Percentiles rank a stretch among this genome's conserved stretches.
These are phyloP conservation scores for Pseudococcus longispinus DNA, from an alignment of 2,888 invertebrate species.

Conservation along the genomic window DNA sequence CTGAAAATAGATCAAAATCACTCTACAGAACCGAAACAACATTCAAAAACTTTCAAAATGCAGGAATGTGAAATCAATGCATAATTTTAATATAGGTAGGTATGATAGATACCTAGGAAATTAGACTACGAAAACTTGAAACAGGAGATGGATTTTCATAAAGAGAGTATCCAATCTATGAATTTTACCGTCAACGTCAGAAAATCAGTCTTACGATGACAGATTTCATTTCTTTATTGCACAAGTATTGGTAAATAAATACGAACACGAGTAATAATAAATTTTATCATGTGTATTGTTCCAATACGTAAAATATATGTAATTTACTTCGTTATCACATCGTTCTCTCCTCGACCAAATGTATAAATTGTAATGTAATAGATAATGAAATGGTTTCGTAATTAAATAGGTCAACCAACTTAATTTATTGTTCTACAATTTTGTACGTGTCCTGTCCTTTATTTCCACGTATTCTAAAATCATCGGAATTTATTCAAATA, in stretches of 20 bases:
- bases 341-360: not conserved
- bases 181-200: not conserved
- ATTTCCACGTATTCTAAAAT: not conserved
- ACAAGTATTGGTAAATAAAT: not conserved
- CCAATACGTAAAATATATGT: not conserved
- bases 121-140: too few species aligned
- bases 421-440: slow-evolving; percentile 25
- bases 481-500: not conserved
- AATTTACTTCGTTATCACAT: not conserved
- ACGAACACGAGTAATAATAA: not conserved
- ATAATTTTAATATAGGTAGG: too few species aligned
- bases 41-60: too few species aligned
- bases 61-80: too few species aligned
- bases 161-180: not conserved
- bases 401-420: slow-evolving; percentile 28
- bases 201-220: not conserved
- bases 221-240: not conserved
- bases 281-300: not conserved
- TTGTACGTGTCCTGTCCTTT: not conserved
- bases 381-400: slow-evolving; percentile 20
- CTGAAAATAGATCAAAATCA: too few species aligned
- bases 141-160: too few species aligned
- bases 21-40: too few species aligned
- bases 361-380: not conserved
- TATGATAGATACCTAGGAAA: too few species aligned